Conservation (phyloP, 2,113 vertebrate genomes). For the Sisor rabdophorus region DNA sequence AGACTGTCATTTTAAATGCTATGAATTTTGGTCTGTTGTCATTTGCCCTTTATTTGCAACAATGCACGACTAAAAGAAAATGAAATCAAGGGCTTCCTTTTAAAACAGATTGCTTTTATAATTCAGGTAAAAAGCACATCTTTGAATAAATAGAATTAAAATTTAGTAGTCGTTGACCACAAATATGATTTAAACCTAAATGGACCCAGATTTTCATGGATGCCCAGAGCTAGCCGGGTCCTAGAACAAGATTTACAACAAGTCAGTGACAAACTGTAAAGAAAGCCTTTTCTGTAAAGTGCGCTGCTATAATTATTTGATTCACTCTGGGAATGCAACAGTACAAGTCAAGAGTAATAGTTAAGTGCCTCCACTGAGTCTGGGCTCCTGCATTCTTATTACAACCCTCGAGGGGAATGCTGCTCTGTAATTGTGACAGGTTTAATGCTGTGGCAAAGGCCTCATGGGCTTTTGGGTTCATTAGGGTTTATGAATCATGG, state of each 20-base stretch:
- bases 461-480: constrained; percentile 48
- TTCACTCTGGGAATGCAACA: constrained; percentile 49
- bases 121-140: not conserved
- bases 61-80: not conserved
- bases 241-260: constrained; percentile 55
- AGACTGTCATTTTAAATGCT: constrained; percentile 80
- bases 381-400: constrained; percentile 55
- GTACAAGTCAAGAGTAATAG: constrained; percentile 52
- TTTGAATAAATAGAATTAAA: not conserved
- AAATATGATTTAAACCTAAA: constrained; percentile 13
- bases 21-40: constrained; percentile 73
- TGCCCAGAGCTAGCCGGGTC: constrained; percentile 14
- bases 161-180: constrained; percentile 2
- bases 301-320: constrained; percentile 47
- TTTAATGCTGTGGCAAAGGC: constrained; percentile 45
- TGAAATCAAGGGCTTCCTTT: not conserved
- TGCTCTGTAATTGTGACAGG: constrained; percentile 55
- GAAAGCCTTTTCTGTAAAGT: constrained; percentile 29
- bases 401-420: constrained; percentile 41
- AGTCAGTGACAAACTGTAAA: constrained; percentile 41
- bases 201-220: not conserved
- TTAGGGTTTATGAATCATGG: constrained; percentile 58
- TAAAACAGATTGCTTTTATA: not conserved
- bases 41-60: constrained; percentile 63
- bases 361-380: constrained; percentile 58